Percentiles rank a stretch among this genome's conserved stretches.
Conservation (phyloP, 2,888 invertebrate genomes). For the Panzeria rudis region DNA sequence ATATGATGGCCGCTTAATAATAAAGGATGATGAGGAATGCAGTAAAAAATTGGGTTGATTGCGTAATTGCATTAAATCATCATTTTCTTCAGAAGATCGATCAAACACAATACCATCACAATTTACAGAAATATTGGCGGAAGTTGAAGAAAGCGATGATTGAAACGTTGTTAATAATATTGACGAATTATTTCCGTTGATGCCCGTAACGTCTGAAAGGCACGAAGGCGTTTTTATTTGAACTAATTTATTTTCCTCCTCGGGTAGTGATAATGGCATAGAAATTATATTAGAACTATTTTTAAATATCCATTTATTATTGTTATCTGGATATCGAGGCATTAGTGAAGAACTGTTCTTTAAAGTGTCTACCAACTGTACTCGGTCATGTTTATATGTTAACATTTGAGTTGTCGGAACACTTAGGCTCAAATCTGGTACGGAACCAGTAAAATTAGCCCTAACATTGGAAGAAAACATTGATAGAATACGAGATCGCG, state of each 20-base stretch:
- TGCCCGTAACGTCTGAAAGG: constrained; percentile 25
- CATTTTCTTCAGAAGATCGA: constrained; percentile 75
- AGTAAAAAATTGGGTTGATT: constrained; percentile 75
- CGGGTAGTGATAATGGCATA: neutral
- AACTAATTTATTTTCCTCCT: constrained; percentile 43
- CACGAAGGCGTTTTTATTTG: constrained; percentile 71
- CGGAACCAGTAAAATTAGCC: constrained; percentile 81
- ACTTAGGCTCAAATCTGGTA: constrained; percentile 83
- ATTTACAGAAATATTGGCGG: constrained; percentile 44
- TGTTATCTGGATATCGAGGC: constrained; percentile 72
- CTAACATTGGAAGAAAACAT: constrained; percentile 81
- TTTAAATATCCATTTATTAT: constrained; percentile 29
- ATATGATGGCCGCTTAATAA: constrained; percentile 81
- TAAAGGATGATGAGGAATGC: constrained; percentile 83
- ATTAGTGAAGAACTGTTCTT: constrained; percentile 39
- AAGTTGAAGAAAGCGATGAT: constrained; percentile 47
- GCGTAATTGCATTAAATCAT: constrained; percentile 69
- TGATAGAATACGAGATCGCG: constrained; percentile 86
- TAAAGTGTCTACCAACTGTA: constrained; percentile 63
- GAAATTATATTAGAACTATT: constrained; percentile 6
- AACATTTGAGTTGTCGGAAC: constrained; percentile 82
- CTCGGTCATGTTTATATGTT: constrained; percentile 76
- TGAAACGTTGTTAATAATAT: constrained; percentile 78
- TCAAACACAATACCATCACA: constrained; percentile 75
- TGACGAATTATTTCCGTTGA: constrained; percentile 54